A percentile compares a stretch with the other conserved stretches of the same genome.
Evolutionary conservation across 2,113 vertebrate genomes (phyloP).

Genomic region (Oxyura jamaicensis): DNA sequence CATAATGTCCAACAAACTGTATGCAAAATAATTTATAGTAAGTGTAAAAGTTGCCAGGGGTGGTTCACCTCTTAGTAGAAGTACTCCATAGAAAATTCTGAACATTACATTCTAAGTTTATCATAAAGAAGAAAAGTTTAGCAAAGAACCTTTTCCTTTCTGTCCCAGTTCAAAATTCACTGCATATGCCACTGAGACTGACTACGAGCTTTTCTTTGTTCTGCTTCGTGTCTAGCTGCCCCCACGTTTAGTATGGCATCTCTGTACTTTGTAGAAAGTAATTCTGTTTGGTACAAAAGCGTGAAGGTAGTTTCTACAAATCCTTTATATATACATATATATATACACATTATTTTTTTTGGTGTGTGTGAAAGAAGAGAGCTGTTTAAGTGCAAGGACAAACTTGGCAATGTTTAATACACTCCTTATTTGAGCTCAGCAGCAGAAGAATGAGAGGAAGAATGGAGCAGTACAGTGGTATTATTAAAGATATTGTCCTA

Average conservation of each 20-base stretch:
- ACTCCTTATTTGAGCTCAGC: background rate
- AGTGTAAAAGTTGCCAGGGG: background rate
- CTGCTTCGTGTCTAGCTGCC: background rate
- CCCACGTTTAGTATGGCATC: background rate
- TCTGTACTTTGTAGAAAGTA: background rate
- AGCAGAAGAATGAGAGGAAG: slow-evolving; percentile 24
- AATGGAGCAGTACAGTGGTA: background rate
- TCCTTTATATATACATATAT: background rate
- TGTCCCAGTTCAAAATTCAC: background rate
- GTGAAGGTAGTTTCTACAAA: slow-evolving; percentile 2
- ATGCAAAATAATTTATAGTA: background rate
- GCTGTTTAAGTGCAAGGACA: slow-evolving; percentile 24
- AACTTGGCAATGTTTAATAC: background rate
- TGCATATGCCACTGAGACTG: background rate
- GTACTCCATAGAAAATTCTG: background rate
- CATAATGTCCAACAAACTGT: background rate
- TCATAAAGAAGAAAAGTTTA: background rate
- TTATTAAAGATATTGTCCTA: background rate
- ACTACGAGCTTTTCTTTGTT: background rate
- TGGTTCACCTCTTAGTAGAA: background rate
- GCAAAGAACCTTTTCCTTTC: background rate
- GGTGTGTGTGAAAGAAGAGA: background rate
- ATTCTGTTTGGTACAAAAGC: background rate
- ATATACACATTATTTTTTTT: no score
- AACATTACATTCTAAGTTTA: background rate